phyloP scores from a whole-genome alignment of 2,113 vertebrate species.

The Piprites chloris region DNA sequence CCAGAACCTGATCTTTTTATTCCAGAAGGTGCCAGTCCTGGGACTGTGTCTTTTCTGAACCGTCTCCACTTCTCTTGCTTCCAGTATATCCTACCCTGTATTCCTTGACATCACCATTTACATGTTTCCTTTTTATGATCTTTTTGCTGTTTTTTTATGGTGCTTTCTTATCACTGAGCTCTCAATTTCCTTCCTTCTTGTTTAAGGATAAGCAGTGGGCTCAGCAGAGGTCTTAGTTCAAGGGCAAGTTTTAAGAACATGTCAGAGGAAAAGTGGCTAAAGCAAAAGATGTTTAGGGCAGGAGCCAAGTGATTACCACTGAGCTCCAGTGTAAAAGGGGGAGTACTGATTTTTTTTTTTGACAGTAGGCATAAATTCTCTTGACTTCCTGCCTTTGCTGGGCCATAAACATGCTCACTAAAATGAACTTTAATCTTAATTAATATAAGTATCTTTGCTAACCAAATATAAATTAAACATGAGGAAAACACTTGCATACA shows the following conservation, averaged over 20 bases:
- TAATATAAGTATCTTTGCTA: neutral
- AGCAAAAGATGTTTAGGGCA: neutral
- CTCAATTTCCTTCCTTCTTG: neutral
- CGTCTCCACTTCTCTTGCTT: neutral
- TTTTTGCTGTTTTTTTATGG: neutral
- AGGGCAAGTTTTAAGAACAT: neutral
- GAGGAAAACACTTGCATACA: neutral
- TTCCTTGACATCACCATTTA: neutral
- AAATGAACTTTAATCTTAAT: neutral
- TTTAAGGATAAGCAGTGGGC: neutral
- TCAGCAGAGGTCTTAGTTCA: neutral
- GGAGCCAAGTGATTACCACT: neutral
- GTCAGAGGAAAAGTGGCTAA: neutral
- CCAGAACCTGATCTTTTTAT: neutral
- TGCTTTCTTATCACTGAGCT: neutral
- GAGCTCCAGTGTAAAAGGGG: neutral
- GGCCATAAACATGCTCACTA: neutral
- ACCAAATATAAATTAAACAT: neutral
- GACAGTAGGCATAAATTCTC: neutral
- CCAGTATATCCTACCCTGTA: neutral
- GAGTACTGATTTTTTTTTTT: neutral
- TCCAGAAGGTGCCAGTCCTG: neutral
- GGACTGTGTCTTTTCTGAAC: neutral
- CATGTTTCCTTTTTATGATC: neutral
- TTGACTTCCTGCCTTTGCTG: neutral